phyloP scores from a whole-genome alignment of 2,888 invertebrate species.

The Acronicta leporina region DNA sequence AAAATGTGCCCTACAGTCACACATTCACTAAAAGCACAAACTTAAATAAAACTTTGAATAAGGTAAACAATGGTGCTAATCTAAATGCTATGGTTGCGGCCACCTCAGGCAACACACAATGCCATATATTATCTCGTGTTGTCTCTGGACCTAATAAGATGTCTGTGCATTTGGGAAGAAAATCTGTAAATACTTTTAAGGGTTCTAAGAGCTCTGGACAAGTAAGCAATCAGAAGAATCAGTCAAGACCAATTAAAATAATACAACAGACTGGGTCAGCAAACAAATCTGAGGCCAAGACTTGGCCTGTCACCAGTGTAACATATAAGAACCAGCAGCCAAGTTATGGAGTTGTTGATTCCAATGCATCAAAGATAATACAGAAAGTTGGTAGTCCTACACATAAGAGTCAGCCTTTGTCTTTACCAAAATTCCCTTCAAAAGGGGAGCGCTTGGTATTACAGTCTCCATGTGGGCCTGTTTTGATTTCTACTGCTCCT shows the following conservation, averaged over 20 bases:
- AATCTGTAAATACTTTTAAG: conserved; percentile 79
- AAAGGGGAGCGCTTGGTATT: conserved; percentile 82
- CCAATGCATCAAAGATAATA: conserved; percentile 81
- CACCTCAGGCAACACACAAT: conserved; percentile 81
- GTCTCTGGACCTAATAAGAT: conserved; percentile 86
- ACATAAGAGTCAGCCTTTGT: conserved; percentile 73
- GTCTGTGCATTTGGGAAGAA: conserved; percentile 84
- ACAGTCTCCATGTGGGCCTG: conserved; percentile 84
- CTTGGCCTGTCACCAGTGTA: conserved; percentile 80
- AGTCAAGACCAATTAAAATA: conserved; percentile 88
- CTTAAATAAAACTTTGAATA: conserved; percentile 78
- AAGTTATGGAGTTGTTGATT: conserved; percentile 75
- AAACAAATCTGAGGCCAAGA: conserved; percentile 80
- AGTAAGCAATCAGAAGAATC: conserved; percentile 76
- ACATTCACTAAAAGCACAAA: conserved; percentile 82
- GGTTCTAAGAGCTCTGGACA: conserved; percentile 78
- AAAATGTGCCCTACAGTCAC: conserved; percentile 82
- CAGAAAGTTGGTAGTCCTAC: conserved; percentile 85
- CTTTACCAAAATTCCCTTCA: conserved; percentile 73
- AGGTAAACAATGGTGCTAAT: conserved; percentile 86
- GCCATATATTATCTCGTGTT: conserved; percentile 84
- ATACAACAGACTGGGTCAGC: conserved; percentile 84
- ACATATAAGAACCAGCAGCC: conserved; percentile 79
- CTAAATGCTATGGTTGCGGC: conserved; percentile 82
- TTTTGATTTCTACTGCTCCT: conserved; percentile 81